phyloP scores from a whole-genome alignment of 2,113 vertebrate genomes.

The Hydropotes inermis region DNA sequence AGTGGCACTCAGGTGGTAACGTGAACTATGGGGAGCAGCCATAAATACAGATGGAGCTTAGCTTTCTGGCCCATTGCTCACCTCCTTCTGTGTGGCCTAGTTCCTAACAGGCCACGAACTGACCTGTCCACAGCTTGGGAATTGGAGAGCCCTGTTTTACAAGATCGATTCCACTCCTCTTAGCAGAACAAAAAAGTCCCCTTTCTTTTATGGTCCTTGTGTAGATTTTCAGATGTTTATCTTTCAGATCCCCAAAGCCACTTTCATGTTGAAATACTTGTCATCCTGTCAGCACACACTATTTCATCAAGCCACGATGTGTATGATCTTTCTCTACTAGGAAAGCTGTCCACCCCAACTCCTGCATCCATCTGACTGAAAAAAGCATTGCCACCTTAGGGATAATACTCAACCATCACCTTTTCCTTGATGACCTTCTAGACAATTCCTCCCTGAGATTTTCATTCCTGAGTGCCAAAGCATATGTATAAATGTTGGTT shows the following conservation, averaged over 20 bases:
- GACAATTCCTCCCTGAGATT: neutral
- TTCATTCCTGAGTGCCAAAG: neutral
- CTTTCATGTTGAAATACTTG: neutral
- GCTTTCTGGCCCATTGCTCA: neutral
- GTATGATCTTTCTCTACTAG: neutral
- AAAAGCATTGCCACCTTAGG: neutral
- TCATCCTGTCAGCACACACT: neutral
- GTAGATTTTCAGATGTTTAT: neutral
- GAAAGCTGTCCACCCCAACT: rapidly evolving
- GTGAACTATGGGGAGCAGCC: neutral
- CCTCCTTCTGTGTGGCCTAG: neutral
- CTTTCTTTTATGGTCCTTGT: neutral
- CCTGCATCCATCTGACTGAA: neutral
- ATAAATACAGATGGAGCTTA: neutral
- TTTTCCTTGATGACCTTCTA: neutral
- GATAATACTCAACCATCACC: neutral
- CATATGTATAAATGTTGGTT: neutral
- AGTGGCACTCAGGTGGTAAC: neutral
- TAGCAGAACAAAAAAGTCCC: neutral
- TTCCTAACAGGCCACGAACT: neutral
- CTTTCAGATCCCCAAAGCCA: neutral
- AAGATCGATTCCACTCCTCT: neutral
- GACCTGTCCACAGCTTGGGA: neutral
- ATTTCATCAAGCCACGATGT: neutral
- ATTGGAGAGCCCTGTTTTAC: neutral